phyloP scores from a whole-genome alignment of 1,140 invertebrate genomes.

The Laodelphax striatellus region DNA sequence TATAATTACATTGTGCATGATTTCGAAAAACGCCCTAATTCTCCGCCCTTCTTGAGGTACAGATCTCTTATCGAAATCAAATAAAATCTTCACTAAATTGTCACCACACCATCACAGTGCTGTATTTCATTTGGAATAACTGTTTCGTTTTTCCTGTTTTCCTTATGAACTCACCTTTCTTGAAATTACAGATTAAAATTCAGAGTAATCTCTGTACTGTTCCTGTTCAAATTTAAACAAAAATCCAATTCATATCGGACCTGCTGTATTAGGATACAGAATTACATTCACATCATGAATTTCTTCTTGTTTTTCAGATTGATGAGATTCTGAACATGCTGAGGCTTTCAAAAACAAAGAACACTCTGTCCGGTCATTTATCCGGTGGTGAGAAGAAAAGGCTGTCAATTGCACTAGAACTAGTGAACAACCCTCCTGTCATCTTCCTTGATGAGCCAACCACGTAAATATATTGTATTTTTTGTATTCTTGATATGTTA shows the following conservation, averaged over 20 bases:
- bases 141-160: neutral
- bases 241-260: neutral
- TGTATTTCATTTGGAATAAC: too few relatives aligned
- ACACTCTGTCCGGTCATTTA: slow-evolving; percentile 59
- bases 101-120: too few relatives aligned
- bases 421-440: slow-evolving; percentile 91
- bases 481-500: neutral
- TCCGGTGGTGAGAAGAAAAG: slow-evolving; percentile 90
- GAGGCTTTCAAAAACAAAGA: slow-evolving; percentile 43
- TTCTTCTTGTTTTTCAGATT: slow-evolving; percentile 39
- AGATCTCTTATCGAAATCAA: too few relatives aligned
- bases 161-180: neutral
- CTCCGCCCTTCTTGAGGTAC: too few relatives aligned
- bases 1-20: too few relatives aligned
- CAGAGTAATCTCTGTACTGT: too few relatives aligned
- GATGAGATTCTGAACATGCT: slow-evolving; percentile 55
- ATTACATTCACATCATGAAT: too few relatives aligned
- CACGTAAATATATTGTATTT: slow-evolving; percentile 45
- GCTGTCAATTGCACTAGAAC: slow-evolving; percentile 81
- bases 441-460: slow-evolving; percentile 74
- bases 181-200: neutral
- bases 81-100: too few relatives aligned
- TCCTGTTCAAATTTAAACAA: neutral
- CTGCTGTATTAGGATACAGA: too few relatives aligned
- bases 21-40: too few relatives aligned